Evolutionary conservation across 2,113 vertebrate genomes (phyloP).

Genomic region (Zapornia atra): DNA sequence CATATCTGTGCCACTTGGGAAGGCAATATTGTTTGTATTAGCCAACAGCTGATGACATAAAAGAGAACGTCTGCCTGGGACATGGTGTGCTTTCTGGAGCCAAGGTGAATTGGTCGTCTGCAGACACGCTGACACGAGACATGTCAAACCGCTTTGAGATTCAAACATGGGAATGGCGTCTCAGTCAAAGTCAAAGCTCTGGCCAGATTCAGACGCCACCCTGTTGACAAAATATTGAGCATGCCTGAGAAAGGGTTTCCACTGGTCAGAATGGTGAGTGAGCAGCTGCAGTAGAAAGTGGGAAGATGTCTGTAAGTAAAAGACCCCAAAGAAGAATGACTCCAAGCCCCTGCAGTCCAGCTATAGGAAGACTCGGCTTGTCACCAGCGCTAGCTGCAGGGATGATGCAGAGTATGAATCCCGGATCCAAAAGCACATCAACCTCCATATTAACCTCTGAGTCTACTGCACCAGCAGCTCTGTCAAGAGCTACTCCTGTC

Average conservation of each 20-base stretch:
- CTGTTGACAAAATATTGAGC: neutral
- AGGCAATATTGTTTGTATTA: slow-evolving; percentile 35
- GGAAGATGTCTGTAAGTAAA: neutral
- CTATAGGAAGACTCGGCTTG: neutral
- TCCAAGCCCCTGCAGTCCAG: neutral
- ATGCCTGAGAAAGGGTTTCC: neutral
- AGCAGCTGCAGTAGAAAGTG: neutral
- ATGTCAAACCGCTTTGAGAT: neutral
- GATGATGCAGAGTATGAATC: neutral
- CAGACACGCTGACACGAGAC: neutral
- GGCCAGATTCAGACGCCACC: neutral
- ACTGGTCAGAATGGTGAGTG: neutral
- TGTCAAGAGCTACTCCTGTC: neutral
- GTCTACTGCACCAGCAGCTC: neutral
- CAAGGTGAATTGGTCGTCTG: neutral
- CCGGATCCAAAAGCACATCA: neutral
- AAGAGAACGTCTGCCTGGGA: neutral
- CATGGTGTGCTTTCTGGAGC: neutral
- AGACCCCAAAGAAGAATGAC: neutral
- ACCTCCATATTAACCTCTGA: neutral
- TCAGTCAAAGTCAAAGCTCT: neutral
- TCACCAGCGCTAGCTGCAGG: neutral
- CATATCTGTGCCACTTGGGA: slow-evolving; percentile 55
- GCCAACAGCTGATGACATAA: slow-evolving; percentile 12
- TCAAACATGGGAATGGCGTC: neutral